A percentile compares a stretch with the other conserved stretches of the same genome.
These are phyloP conservation scores for Neogobius melanostomus DNA, from an alignment of 2,113 vertebrate genomes.

Conservation along the genomic window DNA sequence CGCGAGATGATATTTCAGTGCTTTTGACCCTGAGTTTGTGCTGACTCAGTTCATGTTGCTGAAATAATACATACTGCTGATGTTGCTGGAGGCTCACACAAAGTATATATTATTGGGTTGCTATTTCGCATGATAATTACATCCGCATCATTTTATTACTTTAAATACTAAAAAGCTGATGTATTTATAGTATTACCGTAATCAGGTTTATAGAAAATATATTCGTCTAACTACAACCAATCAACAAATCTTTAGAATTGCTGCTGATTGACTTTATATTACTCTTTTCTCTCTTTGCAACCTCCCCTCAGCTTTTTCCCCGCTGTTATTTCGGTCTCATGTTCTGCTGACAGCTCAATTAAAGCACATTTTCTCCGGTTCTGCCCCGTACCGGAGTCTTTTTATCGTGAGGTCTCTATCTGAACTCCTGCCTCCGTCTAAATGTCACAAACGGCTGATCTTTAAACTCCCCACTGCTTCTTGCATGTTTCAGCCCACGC, in stretches of 20 bases:
- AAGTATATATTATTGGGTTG: not conserved
- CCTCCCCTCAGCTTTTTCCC: not conserved
- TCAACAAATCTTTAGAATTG: not conserved
- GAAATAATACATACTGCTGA: not conserved
- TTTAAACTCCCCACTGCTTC: not conserved
- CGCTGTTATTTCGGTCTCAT: not conserved
- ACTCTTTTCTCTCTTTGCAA: not conserved
- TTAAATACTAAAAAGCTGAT: no score
- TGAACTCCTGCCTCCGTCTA: constrained; percentile 45
- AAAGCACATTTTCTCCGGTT: not conserved
- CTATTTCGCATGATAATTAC: no score
- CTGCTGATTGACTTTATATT: not conserved
- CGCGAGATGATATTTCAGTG: not conserved
- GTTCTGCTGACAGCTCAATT: constrained; percentile 17
- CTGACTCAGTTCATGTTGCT: not conserved
- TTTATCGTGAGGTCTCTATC: constrained; percentile 11
- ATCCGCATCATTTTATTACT: no score
- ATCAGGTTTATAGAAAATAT: no score
- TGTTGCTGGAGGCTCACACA: not conserved
- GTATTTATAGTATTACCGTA: no score
- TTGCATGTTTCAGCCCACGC: no score
- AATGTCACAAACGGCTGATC: constrained; percentile 44
- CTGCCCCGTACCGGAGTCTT: constrained; percentile 7
- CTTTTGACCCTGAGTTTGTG: not conserved
- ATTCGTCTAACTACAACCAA: not conserved